Conservation (phyloP, 1,140 invertebrate genomes). For the Agrilus planipennis region DNA sequence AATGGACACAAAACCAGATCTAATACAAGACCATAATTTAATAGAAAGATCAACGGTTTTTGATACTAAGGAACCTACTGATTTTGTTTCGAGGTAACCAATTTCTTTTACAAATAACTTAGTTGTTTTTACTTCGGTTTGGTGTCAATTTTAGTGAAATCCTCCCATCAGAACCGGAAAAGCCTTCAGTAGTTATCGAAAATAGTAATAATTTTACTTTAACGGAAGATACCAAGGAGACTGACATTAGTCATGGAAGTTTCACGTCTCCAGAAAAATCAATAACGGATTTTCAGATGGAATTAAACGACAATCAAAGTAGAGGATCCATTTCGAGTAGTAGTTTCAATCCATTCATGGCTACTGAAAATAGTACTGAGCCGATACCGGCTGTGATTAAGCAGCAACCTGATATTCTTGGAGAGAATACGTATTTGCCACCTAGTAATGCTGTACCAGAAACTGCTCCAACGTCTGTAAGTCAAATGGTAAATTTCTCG, state of each 20-base stretch:
- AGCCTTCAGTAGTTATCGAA: too few species aligned
- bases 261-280: conserved; percentile 27
- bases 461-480: neutral
- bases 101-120: too few species aligned
- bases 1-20: conserved; percentile 12
- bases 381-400: conserved; percentile 6
- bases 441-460: neutral
- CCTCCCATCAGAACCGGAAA: too few species aligned
- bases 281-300: conserved; percentile 29
- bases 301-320: conserved; percentile 32
- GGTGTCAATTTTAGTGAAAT: too few species aligned
- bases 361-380: conserved; percentile 30
- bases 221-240: too few species aligned
- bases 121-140: too few species aligned
- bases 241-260: conserved; percentile 18
- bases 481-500: neutral
- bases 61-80: too few species aligned
- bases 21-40: too few species aligned
- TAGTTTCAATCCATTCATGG: conserved; percentile 39
- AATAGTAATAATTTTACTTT: too few species aligned
- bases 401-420: conserved; percentile 2
- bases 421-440: neutral
- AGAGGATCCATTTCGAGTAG: conserved; percentile 31
- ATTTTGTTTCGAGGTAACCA: too few species aligned
- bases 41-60: too few species aligned